Evolutionary conservation across 2,888 invertebrate genomes (phyloP).

Genomic region (Chrysodeixis includens): DNA sequence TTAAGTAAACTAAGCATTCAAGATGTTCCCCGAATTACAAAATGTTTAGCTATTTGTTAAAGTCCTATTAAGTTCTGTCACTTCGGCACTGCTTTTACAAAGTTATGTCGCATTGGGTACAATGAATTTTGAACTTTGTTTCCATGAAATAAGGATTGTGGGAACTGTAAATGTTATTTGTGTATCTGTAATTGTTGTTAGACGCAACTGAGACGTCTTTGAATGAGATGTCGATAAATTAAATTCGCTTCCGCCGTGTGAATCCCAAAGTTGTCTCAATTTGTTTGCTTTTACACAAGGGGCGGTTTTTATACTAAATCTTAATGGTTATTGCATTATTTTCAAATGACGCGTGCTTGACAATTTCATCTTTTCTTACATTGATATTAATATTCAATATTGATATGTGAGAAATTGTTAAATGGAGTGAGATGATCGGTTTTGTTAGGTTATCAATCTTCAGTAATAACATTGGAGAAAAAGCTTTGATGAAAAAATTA

Average conservation of each 20-base stretch:
- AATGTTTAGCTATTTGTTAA: conserved; percentile 89
- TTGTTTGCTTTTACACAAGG: conserved; percentile 82
- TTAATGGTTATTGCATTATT: conserved; percentile 70
- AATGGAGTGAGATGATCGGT: conserved; percentile 18
- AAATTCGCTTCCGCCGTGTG: conserved; percentile 87
- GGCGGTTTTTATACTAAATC: conserved; percentile 62
- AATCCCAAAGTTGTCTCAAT: conserved; percentile 86
- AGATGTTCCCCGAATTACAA: conserved; percentile 86
- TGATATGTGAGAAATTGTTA: conserved; percentile 18
- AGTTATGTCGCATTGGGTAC: conserved; percentile 35
- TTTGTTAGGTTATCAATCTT: conserved; percentile 12
- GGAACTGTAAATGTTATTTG: conserved; percentile 56
- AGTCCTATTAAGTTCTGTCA: conserved; percentile 87
- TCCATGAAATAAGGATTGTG: conserved; percentile 44
- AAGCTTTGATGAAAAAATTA: not conserved
- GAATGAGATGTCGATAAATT: conserved; percentile 88
- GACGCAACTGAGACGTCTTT: conserved; percentile 80
- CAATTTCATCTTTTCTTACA: conserved; percentile 40
- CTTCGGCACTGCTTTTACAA: conserved; percentile 75
- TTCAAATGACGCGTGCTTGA: conserved; percentile 73
- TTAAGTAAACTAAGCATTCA: conserved; percentile 84
- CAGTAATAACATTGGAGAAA: conserved; percentile 19
- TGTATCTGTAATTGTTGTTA: conserved; percentile 80
- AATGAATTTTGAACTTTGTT: conserved; percentile 58
- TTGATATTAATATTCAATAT: conserved; percentile 38